A percentile compares a stretch with the other conserved stretches of the same genome.
Conservation (phyloP, 2,888 invertebrate species). For the Aleiodes testaceus region DNA sequence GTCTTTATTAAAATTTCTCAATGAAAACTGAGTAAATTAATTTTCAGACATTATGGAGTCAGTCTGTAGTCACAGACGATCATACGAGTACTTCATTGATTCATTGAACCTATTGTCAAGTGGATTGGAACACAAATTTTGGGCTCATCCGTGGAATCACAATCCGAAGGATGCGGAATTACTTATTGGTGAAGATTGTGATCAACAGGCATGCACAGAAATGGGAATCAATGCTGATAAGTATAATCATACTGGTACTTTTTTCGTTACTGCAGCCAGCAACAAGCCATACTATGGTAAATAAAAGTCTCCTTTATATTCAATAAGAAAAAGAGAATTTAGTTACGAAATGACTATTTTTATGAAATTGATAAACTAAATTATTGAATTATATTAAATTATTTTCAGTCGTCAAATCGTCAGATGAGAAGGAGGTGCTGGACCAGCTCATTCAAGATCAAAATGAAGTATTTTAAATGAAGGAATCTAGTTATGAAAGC, state of each 20-base stretch:
- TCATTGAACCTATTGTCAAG: conserved; percentile 71
- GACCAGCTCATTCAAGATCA: too few species aligned
- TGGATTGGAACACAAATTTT: conserved; percentile 74
- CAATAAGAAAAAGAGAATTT: too few species aligned
- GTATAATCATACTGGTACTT: conserved; percentile 73
- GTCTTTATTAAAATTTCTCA: too few species aligned
- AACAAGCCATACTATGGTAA: conserved; percentile 75
- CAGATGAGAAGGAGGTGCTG: too few species aligned
- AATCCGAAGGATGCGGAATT: conserved; percentile 73
- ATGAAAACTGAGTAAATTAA: neutral
- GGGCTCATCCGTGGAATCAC: conserved; percentile 75
- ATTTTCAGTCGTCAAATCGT: too few species aligned
- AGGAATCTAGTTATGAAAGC: too few species aligned
- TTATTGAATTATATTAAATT: too few species aligned
- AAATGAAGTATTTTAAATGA: too few species aligned
- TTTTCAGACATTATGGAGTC: conserved; percentile 74
- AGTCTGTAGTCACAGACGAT: conserved; percentile 78
- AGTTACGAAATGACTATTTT: too few species aligned
- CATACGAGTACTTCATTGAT: conserved; percentile 77
- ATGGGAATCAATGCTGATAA: conserved; percentile 76
- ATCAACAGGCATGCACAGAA: conserved; percentile 72
- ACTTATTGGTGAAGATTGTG: conserved; percentile 71
- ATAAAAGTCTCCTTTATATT: neutral
- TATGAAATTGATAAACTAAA: too few species aligned
- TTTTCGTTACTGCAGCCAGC: conserved; percentile 75